Conservation (phyloP, 2,113 vertebrate species). For the Camelus bactrianus region DNA sequence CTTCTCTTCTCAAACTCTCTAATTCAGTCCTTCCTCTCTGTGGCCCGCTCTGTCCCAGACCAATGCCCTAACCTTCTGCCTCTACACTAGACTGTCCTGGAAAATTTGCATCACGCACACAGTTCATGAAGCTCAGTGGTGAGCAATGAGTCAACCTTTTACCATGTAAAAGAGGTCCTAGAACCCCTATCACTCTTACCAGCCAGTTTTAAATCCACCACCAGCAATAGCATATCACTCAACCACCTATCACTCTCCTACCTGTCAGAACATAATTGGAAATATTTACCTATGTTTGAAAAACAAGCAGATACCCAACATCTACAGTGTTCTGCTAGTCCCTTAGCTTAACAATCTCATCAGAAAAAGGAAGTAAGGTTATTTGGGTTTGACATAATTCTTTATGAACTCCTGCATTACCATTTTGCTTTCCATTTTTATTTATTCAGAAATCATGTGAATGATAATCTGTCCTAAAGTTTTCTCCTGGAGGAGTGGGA, state of each 20-base stretch:
- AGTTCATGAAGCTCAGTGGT: background rate
- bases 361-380: background rate
- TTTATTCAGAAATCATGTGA: background rate
- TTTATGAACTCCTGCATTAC: background rate
- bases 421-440: constrained; percentile 24
- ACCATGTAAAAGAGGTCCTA: background rate
- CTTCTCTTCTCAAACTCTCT: background rate
- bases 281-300: background rate
- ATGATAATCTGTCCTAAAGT: background rate
- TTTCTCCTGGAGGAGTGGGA: background rate
- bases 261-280: background rate
- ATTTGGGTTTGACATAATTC: background rate
- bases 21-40: background rate
- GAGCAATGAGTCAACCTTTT: background rate
- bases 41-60: background rate
- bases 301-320: background rate
- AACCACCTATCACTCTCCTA: background rate
- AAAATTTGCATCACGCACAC: background rate
- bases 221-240: background rate
- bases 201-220: background rate
- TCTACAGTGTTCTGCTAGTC: background rate
- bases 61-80: background rate
- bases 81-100: too few relatives aligned
- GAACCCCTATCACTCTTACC: background rate
- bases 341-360: background rate